Percentiles rank a stretch among this genome's conserved stretches.
phyloP scores from a whole-genome alignment of 2,113 vertebrate species.

The Cyphomyrus plagiostoma region DNA sequence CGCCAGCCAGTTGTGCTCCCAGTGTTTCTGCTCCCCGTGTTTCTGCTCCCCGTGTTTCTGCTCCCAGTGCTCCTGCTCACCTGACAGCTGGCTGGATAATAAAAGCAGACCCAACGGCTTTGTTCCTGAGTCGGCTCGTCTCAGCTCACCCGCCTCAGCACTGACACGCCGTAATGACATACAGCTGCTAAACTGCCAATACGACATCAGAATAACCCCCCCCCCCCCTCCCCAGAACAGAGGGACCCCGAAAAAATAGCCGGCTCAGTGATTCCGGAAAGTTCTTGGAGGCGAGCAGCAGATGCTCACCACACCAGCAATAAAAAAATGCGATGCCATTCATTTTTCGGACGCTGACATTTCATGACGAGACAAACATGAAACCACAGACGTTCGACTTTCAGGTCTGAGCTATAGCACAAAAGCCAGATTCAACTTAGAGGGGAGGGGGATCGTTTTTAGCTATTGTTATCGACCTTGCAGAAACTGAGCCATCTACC shows the following conservation, averaged over 20 bases:
- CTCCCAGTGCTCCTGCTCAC: neutral
- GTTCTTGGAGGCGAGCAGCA: neutral
- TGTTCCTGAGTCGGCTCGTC: neutral
- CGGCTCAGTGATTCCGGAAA: neutral
- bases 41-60: neutral
- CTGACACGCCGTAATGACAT: neutral
- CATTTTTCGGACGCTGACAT: neutral
- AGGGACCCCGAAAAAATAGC: neutral
- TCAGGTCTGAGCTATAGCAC: neutral
- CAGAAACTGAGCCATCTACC: neutral
- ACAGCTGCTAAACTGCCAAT: neutral
- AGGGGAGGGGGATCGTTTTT: neutral
- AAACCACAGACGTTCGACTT: neutral
- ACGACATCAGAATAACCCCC: neutral
- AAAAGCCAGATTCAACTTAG: neutral
- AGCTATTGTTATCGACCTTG: neutral
- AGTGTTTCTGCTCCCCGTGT: neutral
- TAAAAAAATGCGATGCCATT: neutral
- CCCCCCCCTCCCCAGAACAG: neutral
- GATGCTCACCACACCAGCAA: neutral
- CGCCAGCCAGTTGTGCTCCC: neutral
- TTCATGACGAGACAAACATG: neutral
- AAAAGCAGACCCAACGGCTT: neutral
- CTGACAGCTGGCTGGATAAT: conserved; percentile 8
- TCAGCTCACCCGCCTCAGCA: neutral